These are phyloP conservation scores for Himalopsyche japonica DNA, from an alignment of 2,888 invertebrate species.

Conservation along the genomic window DNA sequence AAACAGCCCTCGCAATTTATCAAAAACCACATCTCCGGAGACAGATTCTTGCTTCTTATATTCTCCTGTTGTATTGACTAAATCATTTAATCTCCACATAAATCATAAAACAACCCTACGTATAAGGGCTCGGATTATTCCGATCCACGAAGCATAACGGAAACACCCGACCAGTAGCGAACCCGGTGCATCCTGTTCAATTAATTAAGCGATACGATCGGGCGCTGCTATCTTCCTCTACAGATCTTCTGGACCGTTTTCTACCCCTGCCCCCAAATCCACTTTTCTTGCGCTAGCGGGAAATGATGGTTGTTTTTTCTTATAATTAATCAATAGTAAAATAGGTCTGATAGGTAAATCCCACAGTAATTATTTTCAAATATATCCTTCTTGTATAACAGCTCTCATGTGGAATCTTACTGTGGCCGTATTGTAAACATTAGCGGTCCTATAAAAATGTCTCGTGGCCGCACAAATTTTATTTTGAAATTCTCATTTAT, in stretches of 20 bases:
- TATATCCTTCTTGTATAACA: too few species aligned
- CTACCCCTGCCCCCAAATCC: neutral
- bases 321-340: neutral
- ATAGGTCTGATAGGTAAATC: neutral
- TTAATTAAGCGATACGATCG: slow-evolving; percentile 25
- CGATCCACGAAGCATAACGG: slow-evolving; percentile 18
- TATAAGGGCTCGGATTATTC: neutral
- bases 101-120: neutral
- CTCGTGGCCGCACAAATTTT: too few species aligned
- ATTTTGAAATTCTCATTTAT: too few species aligned
- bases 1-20: neutral
- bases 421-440: too few species aligned
- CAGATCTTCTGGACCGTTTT: slow-evolving; percentile 8
- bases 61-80: neutral
- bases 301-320: neutral
- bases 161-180: slow-evolving; percentile 19
- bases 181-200: slow-evolving; percentile 17
- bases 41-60: neutral
- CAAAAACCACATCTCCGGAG: neutral
- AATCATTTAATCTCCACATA: neutral
- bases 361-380: too few species aligned
- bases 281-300: neutral
- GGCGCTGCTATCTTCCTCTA: slow-evolving; percentile 8
- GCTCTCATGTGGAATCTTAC: too few species aligned
- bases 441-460: too few species aligned